These are phyloP conservation scores for Drosophila silvestris DNA, from an alignment of 2,888 invertebrate species.

Conservation along the genomic window DNA sequence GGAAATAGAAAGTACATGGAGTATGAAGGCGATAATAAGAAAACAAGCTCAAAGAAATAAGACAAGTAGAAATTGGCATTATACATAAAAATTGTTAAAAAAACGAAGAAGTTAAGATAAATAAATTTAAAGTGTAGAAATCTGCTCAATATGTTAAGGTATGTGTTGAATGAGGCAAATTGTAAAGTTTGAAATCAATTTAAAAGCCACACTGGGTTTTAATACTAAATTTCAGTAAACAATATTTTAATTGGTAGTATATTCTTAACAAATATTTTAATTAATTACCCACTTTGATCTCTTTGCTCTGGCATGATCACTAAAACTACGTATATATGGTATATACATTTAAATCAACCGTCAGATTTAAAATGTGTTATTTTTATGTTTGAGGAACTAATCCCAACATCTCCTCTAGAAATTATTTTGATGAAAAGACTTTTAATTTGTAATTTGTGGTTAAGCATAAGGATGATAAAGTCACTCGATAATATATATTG, in stretches of 20 bases:
- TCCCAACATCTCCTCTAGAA: not conserved
- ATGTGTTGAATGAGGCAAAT: not conserved
- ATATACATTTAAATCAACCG: not conserved
- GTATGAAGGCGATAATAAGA: slow-evolving; percentile 49
- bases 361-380: not conserved
- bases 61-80: slow-evolving; percentile 28
- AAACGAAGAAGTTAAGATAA: not conserved
- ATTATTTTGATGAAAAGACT: too few species aligned
- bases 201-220: not conserved
- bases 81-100: not conserved
- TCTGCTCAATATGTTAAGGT: not conserved
- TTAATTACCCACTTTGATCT: not conserved
- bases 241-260: not conserved
- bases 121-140: not conserved
- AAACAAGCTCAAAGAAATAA: slow-evolving; percentile 25
- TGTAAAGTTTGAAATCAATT: not conserved
- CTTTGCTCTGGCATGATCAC: not conserved
- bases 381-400: not conserved
- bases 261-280: not conserved
- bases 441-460: too few species aligned
- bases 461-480: too few species aligned
- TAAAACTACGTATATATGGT: not conserved
- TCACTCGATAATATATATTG: too few species aligned
- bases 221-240: not conserved
- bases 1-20: slow-evolving; percentile 65